Evolutionary conservation across 2,113 vertebrate genomes (phyloP).

Genomic region (Aptenodytes patagonicus): DNA sequence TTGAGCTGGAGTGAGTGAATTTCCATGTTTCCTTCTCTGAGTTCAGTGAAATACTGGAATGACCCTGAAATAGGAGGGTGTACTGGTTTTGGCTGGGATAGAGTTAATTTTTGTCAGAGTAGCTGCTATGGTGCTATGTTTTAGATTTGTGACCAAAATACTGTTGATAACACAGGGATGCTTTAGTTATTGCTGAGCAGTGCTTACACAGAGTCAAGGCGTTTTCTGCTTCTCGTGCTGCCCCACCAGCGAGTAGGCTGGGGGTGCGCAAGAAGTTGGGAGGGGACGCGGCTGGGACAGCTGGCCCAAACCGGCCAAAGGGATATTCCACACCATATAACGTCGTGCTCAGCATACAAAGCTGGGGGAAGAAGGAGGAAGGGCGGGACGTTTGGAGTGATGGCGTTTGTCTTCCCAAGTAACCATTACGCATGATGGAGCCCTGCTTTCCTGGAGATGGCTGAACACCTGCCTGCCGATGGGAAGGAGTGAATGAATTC

Average conservation of each 20-base stretch:
- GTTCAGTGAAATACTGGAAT: neutral
- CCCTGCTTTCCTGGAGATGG: neutral
- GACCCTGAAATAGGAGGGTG: neutral
- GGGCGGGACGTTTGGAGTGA: accelerated
- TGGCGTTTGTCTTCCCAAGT: accelerated
- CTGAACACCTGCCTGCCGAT: neutral
- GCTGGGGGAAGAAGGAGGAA: neutral
- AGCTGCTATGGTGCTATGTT: neutral
- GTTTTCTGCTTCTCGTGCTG: neutral
- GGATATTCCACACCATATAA: too few species aligned
- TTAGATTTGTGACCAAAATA: neutral
- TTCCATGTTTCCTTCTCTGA: neutral
- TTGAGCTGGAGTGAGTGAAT: neutral
- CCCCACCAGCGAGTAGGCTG: accelerated
- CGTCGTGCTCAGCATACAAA: too few species aligned
- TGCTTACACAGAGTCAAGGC: neutral
- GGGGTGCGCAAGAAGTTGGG: too few species aligned
- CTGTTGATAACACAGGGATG: neutral
- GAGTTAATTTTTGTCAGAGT: neutral
- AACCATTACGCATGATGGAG: accelerated
- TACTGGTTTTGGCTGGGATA: neutral
- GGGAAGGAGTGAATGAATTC: neutral
- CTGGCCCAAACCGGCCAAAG: too few species aligned
- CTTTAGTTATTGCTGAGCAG: neutral
- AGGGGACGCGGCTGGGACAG: too few species aligned